These are phyloP conservation scores for Parapsyche elsis DNA, from an alignment of 1,140 invertebrate genomes.

Conservation along the genomic window DNA sequence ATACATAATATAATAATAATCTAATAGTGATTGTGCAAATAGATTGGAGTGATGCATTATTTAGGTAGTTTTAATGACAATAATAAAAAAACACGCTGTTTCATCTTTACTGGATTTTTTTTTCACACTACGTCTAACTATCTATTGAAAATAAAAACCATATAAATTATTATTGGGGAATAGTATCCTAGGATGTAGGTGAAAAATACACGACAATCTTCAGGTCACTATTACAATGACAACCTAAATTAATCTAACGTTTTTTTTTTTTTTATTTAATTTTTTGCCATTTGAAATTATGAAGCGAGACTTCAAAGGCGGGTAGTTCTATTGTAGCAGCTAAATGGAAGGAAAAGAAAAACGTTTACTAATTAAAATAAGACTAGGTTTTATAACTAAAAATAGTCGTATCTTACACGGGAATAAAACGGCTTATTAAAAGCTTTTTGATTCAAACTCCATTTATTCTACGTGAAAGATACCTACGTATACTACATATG, in stretches of 20 bases:
- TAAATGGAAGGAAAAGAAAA: constrained; percentile 65
- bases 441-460: too few relatives aligned
- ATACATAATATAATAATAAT: not conserved
- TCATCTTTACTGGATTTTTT: not conserved
- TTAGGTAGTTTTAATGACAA: not conserved
- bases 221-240: constrained; percentile 31
- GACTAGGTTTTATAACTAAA: too few relatives aligned
- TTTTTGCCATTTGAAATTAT: constrained; percentile 9
- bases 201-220: not conserved
- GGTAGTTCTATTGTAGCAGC: constrained; percentile 80
- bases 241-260: constrained; percentile 1
- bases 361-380: not conserved
- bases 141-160: not conserved
- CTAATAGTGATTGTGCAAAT: constrained; percentile 27
- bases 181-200: not conserved
- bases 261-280: not conserved
- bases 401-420: too few relatives aligned
- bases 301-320: constrained; percentile 68
- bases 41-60: constrained; percentile 7
- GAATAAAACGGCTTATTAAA: too few relatives aligned
- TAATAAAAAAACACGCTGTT: not conserved
- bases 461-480: too few relatives aligned
- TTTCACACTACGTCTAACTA: not conserved
- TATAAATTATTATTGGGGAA: not conserved
- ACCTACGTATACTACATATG: too few relatives aligned